Evolutionary conservation across 2,113 vertebrate species (phyloP).

Genomic region (Rissa tridactyla): DNA sequence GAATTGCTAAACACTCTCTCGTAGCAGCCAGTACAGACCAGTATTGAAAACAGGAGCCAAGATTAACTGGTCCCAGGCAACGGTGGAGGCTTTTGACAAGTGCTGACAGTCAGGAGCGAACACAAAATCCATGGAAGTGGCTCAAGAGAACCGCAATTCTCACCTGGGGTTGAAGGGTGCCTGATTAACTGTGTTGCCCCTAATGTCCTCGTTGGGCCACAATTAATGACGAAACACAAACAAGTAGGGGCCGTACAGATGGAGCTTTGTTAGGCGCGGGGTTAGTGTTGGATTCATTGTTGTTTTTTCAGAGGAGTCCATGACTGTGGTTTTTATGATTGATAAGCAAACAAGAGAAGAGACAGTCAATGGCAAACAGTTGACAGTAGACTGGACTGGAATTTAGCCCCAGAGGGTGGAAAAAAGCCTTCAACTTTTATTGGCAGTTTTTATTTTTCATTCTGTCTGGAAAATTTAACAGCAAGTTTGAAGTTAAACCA

Average conservation of each 20-base stretch:
- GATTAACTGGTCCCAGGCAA: not conserved
- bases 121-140: not conserved
- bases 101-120: not conserved
- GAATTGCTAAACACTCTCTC: not conserved
- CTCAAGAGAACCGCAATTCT: not conserved
- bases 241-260: not conserved
- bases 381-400: not conserved
- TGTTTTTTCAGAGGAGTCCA: not conserved
- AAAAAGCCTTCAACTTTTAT: not conserved
- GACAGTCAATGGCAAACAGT: not conserved
- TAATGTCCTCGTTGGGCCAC: not conserved
- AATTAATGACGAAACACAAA: not conserved
- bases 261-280: not conserved
- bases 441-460: not conserved
- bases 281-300: not conserved
- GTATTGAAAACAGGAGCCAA: not conserved
- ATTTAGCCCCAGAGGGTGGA: not conserved
- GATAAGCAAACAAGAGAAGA: not conserved
- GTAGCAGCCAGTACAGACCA: not conserved
- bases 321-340: not conserved
- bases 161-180: not conserved
- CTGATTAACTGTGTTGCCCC: not conserved
- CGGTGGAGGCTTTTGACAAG: not conserved
- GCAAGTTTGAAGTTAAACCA: not conserved
- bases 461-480: slow-evolving; percentile 1